These are phyloP conservation scores for Pygoscelis adeliae DNA, from an alignment of 2,113 vertebrate genomes.

Conservation along the genomic window DNA sequence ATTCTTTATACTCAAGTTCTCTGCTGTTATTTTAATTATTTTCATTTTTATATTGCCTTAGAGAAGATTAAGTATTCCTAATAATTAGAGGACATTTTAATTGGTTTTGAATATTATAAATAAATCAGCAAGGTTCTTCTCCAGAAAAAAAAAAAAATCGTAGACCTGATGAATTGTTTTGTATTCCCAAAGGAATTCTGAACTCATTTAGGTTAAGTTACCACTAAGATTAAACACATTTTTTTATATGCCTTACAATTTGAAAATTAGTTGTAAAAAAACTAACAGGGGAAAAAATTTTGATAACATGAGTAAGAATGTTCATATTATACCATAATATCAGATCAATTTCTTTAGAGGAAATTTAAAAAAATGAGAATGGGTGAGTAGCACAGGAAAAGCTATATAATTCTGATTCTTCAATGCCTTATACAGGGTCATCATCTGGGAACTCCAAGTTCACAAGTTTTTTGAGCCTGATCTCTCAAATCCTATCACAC, in stretches of 20 bases:
- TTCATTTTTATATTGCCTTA: conserved; percentile 4
- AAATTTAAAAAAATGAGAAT: neutral
- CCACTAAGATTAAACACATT: neutral
- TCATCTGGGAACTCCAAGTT: neutral
- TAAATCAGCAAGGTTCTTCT: neutral
- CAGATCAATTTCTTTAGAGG: neutral
- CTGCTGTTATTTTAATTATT: conserved; percentile 22
- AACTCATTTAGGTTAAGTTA: neutral
- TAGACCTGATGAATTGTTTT: neutral
- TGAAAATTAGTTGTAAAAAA: neutral
- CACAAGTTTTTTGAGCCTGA: neutral
- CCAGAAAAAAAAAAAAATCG: neutral
- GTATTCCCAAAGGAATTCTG: neutral
- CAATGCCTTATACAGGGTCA: neutral
- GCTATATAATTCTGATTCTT: neutral
- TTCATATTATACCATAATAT: neutral
- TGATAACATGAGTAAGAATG: neutral
- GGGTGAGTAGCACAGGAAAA: neutral
- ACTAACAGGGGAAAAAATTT: neutral
- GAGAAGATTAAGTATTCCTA: neutral
- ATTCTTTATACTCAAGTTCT: neutral
- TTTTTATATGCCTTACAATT: neutral
- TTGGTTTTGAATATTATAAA: conserved; percentile 38
- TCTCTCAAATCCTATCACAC: neutral
- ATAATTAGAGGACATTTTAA: conserved; percentile 32